Conservation (phyloP, 2,888 invertebrate genomes). For the Oligia fasciuncula region DNA sequence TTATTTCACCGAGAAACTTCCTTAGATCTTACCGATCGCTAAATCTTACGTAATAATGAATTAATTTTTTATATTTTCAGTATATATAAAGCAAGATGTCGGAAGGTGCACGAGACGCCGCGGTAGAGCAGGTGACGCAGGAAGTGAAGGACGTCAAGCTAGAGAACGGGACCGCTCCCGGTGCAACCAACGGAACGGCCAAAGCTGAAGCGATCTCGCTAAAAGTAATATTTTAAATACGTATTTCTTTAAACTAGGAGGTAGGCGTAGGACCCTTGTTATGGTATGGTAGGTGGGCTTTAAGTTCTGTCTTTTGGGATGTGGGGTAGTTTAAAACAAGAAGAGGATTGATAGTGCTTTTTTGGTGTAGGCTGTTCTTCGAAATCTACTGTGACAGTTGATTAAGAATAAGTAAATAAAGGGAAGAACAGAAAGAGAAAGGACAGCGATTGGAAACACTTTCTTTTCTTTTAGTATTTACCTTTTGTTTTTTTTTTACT, state of each 20-base stretch:
- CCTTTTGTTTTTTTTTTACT: not conserved
- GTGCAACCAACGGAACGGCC: slow-evolving; percentile 83
- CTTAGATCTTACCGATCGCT: not conserved
- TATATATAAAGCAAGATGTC: slow-evolving; percentile 75
- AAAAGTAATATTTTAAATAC: slow-evolving; percentile 59
- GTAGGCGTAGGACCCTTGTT: not conserved
- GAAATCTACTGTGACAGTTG: not conserved
- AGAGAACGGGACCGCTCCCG: slow-evolving; percentile 87
- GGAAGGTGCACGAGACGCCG: slow-evolving; percentile 76
- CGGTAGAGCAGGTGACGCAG: slow-evolving; percentile 83
- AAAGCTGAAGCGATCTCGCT: slow-evolving; percentile 82
- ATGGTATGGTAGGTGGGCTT: not conserved
- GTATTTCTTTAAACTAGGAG: not conserved
- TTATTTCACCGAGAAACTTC: not conserved
- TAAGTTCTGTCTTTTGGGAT: not conserved
- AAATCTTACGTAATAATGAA: not conserved
- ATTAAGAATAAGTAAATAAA: not conserved
- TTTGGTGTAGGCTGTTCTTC: not conserved
- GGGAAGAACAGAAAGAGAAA: not conserved
- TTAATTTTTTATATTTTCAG: slow-evolving; percentile 57
- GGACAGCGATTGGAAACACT: too few species aligned
- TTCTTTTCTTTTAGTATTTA: not conserved
- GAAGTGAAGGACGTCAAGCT: slow-evolving; percentile 89
- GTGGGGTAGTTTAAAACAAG: not conserved
- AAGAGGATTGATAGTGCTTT: not conserved